A percentile compares a stretch with the other conserved stretches of the same genome.
These are phyloP conservation scores for Drosophila pseudoobscura DNA, from an alignment of 1,140 invertebrate species.

Conservation along the genomic window DNA sequence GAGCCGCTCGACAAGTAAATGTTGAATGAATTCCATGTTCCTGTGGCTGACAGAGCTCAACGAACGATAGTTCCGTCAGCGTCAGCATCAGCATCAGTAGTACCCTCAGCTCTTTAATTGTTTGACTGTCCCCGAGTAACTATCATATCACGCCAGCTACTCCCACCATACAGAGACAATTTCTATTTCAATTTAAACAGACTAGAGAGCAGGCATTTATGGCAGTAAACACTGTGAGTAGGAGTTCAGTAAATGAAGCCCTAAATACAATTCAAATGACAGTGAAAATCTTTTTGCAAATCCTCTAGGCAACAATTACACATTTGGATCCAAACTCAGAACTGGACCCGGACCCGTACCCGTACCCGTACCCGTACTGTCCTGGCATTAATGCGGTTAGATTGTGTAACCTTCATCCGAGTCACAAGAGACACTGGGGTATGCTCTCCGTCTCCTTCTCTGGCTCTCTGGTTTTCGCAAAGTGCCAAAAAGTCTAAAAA, in stretches of 20 bases:
- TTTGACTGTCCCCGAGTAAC: conserved; percentile 4
- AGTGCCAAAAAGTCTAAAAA: conserved; percentile 61
- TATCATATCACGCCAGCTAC: no score
- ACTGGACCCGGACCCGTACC: neutral
- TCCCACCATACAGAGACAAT: conserved; percentile 1
- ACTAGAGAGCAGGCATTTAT: conserved; percentile 21
- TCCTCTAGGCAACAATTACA: conserved; percentile 66
- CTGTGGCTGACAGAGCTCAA: conserved; percentile 20
- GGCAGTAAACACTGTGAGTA: conserved; percentile 3
- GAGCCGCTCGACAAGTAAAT: conserved; percentile 26
- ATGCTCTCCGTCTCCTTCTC: neutral
- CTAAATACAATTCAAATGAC: conserved; percentile 58
- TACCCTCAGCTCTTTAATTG: no score
- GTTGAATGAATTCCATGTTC: conserved; percentile 31
- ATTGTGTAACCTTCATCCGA: conserved; percentile 52
- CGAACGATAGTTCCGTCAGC: neutral
- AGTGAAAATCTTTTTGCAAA: conserved; percentile 65
- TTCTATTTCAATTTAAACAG: conserved; percentile 33
- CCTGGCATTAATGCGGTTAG: conserved; percentile 68
- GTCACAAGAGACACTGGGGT: conserved; percentile 34
- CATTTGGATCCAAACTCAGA: conserved; percentile 22
- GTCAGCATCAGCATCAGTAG: neutral
- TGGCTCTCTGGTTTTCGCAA: neutral
- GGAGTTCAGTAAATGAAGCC: conserved; percentile 37
- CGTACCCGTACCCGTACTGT: neutral